A percentile compares a stretch with the other conserved stretches of the same genome.
These are phyloP conservation scores for Myocastor coypus DNA, from an alignment of 2,113 vertebrate species.

Conservation along the genomic window DNA sequence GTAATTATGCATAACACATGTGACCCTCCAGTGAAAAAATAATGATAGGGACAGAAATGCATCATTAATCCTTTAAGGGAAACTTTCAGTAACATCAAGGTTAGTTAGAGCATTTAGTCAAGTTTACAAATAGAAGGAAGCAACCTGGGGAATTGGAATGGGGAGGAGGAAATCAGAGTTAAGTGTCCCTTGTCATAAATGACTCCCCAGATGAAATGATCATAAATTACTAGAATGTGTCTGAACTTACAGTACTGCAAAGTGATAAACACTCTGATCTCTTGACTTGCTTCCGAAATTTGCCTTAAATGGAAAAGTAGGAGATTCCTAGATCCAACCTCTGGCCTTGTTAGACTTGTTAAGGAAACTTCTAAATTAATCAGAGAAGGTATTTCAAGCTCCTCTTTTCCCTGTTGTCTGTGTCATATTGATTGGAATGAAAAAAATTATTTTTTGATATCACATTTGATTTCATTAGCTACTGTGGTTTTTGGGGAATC, in stretches of 20 bases:
- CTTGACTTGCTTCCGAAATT: slow-evolving; percentile 42
- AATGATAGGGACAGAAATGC: slow-evolving; percentile 77
- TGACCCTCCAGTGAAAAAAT: slow-evolving; percentile 77
- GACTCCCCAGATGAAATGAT: slow-evolving; percentile 76
- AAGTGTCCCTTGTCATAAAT: slow-evolving; percentile 80
- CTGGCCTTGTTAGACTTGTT: background rate
- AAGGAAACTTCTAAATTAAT: slow-evolving; percentile 67
- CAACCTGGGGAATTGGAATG: slow-evolving; percentile 66
- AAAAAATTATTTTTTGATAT: slow-evolving; percentile 79
- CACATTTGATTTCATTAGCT: slow-evolving; percentile 86
- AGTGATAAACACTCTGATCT: slow-evolving; percentile 57
- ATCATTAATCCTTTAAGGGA: slow-evolving; percentile 83
- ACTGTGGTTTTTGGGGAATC: slow-evolving; percentile 84
- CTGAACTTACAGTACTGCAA: slow-evolving; percentile 57
- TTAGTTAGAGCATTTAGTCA: slow-evolving; percentile 81
- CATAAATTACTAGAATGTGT: slow-evolving; percentile 75
- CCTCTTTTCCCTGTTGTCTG: background rate
- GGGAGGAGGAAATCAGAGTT: slow-evolving; percentile 77
- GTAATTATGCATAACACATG: slow-evolving; percentile 48
- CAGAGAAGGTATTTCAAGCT: slow-evolving; percentile 51
- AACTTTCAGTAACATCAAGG: slow-evolving; percentile 82
- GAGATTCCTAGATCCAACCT: background rate
- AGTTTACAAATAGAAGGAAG: slow-evolving; percentile 82
- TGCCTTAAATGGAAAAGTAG: slow-evolving; percentile 39
- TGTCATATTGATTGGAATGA: slow-evolving; percentile 68